These are phyloP conservation scores for Lamproptera curius DNA, from an alignment of 2,888 invertebrate genomes.

Conservation along the genomic window DNA sequence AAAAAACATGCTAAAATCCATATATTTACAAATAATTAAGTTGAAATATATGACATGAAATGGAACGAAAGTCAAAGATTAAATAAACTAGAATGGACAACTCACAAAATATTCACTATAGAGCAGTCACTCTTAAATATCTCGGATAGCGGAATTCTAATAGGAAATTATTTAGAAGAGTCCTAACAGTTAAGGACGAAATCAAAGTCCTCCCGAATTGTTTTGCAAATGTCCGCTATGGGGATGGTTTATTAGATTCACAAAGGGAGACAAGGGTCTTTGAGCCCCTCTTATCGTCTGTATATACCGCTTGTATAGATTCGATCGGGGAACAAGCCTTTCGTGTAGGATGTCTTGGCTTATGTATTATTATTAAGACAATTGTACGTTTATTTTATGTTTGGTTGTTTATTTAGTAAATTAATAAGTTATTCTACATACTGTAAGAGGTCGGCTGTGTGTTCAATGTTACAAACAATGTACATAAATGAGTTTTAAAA, in stretches of 20 bases:
- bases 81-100: background rate
- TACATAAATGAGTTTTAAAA: no score
- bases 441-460: no score
- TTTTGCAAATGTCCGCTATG: conserved; percentile 54
- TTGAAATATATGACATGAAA: background rate
- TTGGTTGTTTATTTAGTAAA: no score
- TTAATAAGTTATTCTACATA: no score
- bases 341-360: no score
- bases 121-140: background rate
- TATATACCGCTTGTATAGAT: conserved; percentile 16
- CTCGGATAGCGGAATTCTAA: conserved; percentile 15
- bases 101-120: background rate
- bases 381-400: no score
- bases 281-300: conserved; percentile 23
- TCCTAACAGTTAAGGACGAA: conserved; percentile 28
- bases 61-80: background rate
- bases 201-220: conserved; percentile 54
- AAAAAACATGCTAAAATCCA: background rate
- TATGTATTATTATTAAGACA: no score
- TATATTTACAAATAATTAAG: background rate
- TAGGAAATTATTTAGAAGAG: conserved; percentile 18
- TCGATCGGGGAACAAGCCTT: no score
- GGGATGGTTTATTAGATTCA: conserved; percentile 67
- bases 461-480: no score
- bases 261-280: conserved; percentile 30